A percentile compares a stretch with the other conserved stretches of the same genome.
Evolutionary conservation across 1,140 invertebrate species (phyloP).

Genomic region (Globodera ellingtonae): DNA sequence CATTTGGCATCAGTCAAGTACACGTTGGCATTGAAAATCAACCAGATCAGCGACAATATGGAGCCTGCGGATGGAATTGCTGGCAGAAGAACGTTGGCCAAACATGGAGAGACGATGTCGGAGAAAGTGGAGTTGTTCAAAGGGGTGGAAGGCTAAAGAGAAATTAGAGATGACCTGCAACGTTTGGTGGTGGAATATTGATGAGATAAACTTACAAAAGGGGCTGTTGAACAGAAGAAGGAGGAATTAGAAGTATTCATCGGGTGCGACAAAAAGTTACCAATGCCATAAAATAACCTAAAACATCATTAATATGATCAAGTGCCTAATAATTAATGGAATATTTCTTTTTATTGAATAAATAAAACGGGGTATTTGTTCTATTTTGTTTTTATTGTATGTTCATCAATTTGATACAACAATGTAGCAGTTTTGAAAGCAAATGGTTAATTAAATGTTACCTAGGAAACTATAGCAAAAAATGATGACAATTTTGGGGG

Average conservation of each 20-base stretch:
- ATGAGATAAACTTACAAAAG: not conserved
- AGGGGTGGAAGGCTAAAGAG: not conserved
- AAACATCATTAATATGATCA: no score
- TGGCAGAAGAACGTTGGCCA: constrained; percentile 21
- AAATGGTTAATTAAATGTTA: no score
- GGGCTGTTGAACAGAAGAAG: not conserved
- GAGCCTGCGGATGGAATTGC: not conserved
- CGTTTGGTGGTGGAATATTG: not conserved
- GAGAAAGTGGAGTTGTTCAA: constrained; percentile 9
- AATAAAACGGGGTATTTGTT: no score
- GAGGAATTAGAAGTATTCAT: not conserved
- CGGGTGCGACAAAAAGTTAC: not conserved
- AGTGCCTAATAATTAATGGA: no score
- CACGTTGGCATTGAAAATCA: constrained; percentile 2
- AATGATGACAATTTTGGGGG: no score
- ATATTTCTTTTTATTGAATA: no score
- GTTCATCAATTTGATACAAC: no score
- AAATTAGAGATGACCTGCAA: not conserved
- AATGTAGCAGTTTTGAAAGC: no score
- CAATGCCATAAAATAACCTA: not conserved
- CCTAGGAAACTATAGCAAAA: no score
- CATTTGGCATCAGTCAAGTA: not conserved
- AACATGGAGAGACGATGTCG: constrained; percentile 25
- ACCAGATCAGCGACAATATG: not conserved
- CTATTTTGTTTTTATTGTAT: no score